Conservation (phyloP, 2,797 vertebrate genomes). For the Monodelphis domestica region DNA sequence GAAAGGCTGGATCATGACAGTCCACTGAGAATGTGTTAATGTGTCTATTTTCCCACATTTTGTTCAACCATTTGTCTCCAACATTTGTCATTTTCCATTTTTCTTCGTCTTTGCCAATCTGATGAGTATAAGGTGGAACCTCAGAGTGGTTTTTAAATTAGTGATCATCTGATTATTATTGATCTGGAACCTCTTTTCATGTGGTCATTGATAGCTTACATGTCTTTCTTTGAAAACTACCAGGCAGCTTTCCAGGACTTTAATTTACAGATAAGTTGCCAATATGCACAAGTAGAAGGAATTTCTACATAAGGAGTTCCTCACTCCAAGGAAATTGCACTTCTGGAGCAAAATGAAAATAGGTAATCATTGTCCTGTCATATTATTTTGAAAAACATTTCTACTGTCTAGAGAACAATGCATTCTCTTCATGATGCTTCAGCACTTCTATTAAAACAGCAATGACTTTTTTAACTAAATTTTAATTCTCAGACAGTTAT, state of each 20-base stretch:
- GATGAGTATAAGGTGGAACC: neutral
- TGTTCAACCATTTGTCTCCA: no score
- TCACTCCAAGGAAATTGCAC: neutral
- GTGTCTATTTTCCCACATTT: neutral
- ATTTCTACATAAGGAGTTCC: neutral
- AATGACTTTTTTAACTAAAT: neutral
- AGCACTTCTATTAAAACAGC: neutral
- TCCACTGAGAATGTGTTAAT: neutral
- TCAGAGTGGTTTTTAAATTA: neutral
- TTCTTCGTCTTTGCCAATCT: neutral
- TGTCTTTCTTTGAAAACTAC: neutral
- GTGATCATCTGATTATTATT: neutral
- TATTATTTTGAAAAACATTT: constrained; percentile 30
- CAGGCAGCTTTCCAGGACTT: neutral
- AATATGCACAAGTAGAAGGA: neutral
- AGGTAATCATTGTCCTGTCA: neutral
- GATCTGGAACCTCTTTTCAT: neutral
- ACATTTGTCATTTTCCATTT: neutral
- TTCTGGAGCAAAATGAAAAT: neutral
- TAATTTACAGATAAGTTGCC: neutral
- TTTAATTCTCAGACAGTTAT: constrained; percentile 38
- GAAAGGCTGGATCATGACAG: neutral
- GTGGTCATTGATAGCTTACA: neutral
- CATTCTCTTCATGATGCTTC: constrained; percentile 14
- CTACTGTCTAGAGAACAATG: neutral